Conservation (phyloP, 2,797 vertebrate genomes). For the Sebastes kiyomatsui region DNA sequence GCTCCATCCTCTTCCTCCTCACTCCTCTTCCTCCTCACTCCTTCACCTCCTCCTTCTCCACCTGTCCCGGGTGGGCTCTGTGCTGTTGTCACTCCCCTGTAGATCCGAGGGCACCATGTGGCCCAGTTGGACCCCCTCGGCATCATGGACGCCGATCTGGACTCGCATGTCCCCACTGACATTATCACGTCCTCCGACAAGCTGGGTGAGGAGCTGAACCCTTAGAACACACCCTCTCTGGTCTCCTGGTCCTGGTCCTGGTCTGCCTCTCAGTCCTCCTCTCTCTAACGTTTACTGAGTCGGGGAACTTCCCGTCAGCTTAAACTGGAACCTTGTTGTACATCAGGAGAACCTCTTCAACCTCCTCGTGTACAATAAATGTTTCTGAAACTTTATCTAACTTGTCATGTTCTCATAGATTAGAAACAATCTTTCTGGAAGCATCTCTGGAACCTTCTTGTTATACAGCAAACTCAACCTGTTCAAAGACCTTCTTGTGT, state of each 20-base stretch:
- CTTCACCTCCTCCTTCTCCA: slow-evolving; percentile 10
- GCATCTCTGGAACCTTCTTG: neutral
- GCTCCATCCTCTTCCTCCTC: neutral
- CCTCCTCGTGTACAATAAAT: neutral
- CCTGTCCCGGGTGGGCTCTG: slow-evolving; percentile 69
- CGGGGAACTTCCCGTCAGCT: neutral
- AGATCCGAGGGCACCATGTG: slow-evolving; percentile 99
- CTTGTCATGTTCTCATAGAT: neutral
- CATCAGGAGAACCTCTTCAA: neutral
- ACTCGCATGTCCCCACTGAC: slow-evolving; percentile 96
- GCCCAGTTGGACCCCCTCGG: slow-evolving; percentile 99
- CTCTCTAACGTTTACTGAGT: neutral
- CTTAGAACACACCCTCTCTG: neutral
- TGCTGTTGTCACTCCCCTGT: slow-evolving; percentile 79
- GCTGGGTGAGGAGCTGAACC: slow-evolving; percentile 91
- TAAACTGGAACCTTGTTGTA: slow-evolving; percentile 3
- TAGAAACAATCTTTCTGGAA: neutral
- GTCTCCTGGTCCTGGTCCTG: neutral
- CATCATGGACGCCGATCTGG: slow-evolving; percentile 99
- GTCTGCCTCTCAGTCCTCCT: neutral
- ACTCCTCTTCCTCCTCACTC: neutral
- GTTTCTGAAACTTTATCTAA: neutral
- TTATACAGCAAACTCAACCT: neutral
- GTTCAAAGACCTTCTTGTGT: neutral
- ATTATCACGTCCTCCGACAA: slow-evolving; percentile 99